A percentile compares a stretch with the other conserved stretches of the same genome.
These are phyloP conservation scores for Acipenser transmontanus DNA, from an alignment of 2,797 vertebrate species.

Conservation along the genomic window DNA sequence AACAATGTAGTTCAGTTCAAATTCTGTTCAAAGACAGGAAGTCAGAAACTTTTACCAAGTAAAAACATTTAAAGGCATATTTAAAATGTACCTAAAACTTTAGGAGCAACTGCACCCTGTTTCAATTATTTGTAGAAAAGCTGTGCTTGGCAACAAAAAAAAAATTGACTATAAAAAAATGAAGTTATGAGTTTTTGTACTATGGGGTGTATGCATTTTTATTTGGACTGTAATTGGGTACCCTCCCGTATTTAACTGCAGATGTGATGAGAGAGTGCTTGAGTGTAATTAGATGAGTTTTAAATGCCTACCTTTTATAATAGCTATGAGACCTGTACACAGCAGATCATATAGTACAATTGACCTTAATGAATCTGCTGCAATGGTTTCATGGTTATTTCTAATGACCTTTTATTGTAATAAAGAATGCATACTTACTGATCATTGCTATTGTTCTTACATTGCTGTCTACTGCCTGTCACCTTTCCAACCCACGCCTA, in stretches of 20 bases:
- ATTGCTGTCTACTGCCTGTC: too few species aligned
- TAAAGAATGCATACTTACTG: slow-evolving; percentile 24
- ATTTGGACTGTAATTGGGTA: slow-evolving; percentile 29
- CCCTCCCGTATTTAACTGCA: slow-evolving; percentile 21
- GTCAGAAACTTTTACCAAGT: slow-evolving; percentile 32
- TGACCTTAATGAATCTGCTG: slow-evolving; percentile 21
- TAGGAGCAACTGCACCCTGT: slow-evolving; percentile 22
- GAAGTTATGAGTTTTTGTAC: slow-evolving; percentile 23
- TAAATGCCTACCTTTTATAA: slow-evolving; percentile 20
- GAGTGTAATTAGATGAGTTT: slow-evolving; percentile 22
- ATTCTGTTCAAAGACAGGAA: slow-evolving; percentile 31
- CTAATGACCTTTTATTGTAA: slow-evolving; percentile 26
- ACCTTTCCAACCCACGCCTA: too few species aligned
- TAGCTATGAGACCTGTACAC: slow-evolving; percentile 14
- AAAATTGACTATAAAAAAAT: slow-evolving; percentile 1
- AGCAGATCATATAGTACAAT: slow-evolving; percentile 14
- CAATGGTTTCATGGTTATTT: slow-evolving; percentile 28
- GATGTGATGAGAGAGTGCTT: slow-evolving; percentile 25
- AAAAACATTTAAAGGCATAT: slow-evolving; percentile 16
- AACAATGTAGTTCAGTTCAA: slow-evolving; percentile 2
- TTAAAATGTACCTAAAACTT: slow-evolving; percentile 25
- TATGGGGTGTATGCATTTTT: slow-evolving; percentile 26
- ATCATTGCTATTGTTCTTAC: not conserved
- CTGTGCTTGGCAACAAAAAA: slow-evolving; percentile 15
- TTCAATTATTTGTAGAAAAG: slow-evolving; percentile 15